A percentile compares a stretch with the other conserved stretches of the same genome.
Evolutionary conservation across 2,113 vertebrate species (phyloP).

Genomic region (Odocoileus virginianus): DNA sequence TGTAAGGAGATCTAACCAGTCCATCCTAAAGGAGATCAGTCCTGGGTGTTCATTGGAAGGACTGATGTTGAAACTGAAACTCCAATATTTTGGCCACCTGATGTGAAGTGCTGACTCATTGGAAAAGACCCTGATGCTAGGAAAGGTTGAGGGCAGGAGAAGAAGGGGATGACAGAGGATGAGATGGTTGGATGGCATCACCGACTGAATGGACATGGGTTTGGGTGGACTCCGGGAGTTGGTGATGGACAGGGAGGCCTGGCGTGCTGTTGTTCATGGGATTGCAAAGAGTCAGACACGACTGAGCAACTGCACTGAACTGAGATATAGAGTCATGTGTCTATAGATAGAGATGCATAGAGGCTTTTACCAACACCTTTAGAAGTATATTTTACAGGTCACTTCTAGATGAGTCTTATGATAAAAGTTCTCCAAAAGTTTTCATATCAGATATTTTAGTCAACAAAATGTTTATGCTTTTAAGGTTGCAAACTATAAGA

Average conservation of each 20-base stretch:
- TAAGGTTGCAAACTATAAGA: background rate
- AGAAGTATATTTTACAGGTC: constrained; percentile 4
- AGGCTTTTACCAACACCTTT: constrained; percentile 7
- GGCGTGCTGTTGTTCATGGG: background rate
- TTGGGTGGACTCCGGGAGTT: background rate
- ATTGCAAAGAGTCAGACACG: fast-evolving
- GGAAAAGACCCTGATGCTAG: background rate
- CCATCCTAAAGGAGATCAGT: background rate
- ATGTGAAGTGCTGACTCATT: background rate
- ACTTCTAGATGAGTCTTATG: background rate
- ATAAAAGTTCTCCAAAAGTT: background rate
- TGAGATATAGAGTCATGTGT: background rate
- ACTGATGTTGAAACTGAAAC: background rate
- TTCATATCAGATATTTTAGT: background rate
- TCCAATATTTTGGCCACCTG: background rate
- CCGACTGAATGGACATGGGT: background rate
- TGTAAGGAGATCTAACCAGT: background rate
- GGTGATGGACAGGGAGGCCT: background rate
- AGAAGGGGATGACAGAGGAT: background rate
- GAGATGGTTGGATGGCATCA: background rate
- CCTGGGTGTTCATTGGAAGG: background rate
- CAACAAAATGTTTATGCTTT: background rate
- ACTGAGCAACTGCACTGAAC: background rate
- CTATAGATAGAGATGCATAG: background rate
- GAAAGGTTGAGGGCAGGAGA: background rate